Evolutionary conservation across 2,113 vertebrate genomes (phyloP).

Genomic region (Lasiurus borealis): DNA sequence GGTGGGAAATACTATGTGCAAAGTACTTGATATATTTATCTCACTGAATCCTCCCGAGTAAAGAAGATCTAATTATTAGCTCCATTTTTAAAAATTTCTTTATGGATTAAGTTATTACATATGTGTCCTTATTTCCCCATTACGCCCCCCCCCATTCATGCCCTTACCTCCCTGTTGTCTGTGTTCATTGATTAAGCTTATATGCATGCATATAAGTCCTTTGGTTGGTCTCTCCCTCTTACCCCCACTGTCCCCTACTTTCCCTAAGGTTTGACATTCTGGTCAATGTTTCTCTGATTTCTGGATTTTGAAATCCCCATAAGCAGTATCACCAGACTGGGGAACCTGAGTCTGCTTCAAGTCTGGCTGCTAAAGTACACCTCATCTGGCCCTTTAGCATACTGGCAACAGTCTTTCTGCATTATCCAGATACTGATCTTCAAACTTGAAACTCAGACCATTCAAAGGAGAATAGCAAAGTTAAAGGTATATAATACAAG

Average conservation of each 20-base stretch:
- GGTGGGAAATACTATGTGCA: background rate
- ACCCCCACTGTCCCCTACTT: too few species aligned
- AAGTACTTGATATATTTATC: constrained; percentile 20
- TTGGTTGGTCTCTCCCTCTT: too few species aligned
- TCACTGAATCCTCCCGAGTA: background rate
- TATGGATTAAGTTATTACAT: too few species aligned
- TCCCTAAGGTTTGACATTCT: too few species aligned
- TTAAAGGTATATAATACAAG: constrained; percentile 21
- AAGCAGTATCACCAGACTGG: background rate
- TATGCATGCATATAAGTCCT: too few species aligned
- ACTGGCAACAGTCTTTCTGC: background rate
- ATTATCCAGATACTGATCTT: constrained; percentile 20
- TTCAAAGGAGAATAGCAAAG: constrained; percentile 29
- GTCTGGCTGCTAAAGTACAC: background rate
- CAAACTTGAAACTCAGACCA: background rate
- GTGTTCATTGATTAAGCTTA: too few species aligned
- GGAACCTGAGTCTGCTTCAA: background rate
- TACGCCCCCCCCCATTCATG: too few species aligned
- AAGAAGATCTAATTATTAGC: constrained; percentile 36
- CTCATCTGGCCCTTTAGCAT: background rate
- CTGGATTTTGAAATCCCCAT: constrained; percentile 2
- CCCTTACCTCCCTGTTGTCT: too few species aligned
- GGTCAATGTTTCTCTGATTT: background rate
- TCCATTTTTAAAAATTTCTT: constrained; percentile 17
- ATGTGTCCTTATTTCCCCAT: too few species aligned